phyloP scores from a whole-genome alignment of 1,140 invertebrate genomes.

The Nephila pilipes region DNA sequence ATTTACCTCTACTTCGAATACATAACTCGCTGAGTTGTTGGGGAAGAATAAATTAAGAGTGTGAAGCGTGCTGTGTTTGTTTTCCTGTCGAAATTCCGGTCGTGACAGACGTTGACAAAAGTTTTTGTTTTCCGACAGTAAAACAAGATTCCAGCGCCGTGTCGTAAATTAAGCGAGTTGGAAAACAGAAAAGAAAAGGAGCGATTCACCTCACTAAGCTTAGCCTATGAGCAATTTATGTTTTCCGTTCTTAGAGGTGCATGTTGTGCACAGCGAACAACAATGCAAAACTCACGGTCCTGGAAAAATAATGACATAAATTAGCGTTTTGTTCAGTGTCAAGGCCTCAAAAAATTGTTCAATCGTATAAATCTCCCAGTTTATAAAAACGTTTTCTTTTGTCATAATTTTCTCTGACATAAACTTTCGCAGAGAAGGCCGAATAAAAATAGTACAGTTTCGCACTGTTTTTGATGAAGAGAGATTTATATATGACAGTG shows the following conservation, averaged over 20 bases:
- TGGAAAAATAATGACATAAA: slow-evolving; percentile 16
- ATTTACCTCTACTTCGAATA: neutral
- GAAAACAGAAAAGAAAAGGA: neutral
- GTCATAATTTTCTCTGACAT: neutral
- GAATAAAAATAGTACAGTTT: too few species aligned
- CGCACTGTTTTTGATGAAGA: too few species aligned
- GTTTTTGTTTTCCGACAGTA: slow-evolving; percentile 8
- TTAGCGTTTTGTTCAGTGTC: neutral
- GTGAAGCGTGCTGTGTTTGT: slow-evolving; percentile 15
- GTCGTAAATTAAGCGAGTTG: neutral
- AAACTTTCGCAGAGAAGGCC: too few species aligned
- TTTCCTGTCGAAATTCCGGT: neutral
- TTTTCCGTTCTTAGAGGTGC: neutral
- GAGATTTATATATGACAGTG: too few species aligned
- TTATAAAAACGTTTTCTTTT: neutral
- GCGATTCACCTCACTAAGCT: neutral
- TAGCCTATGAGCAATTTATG: slow-evolving; percentile 9
- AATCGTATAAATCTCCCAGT: neutral
- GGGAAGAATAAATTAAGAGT: neutral
- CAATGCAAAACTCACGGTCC: neutral
- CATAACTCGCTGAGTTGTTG: neutral
- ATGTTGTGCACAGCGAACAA: neutral
- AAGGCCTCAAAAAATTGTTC: neutral
- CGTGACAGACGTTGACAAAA: slow-evolving; percentile 15
- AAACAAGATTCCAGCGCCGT: neutral